phyloP scores from a whole-genome alignment of 2,888 invertebrate species.

The Strigamia transsilvanica region DNA sequence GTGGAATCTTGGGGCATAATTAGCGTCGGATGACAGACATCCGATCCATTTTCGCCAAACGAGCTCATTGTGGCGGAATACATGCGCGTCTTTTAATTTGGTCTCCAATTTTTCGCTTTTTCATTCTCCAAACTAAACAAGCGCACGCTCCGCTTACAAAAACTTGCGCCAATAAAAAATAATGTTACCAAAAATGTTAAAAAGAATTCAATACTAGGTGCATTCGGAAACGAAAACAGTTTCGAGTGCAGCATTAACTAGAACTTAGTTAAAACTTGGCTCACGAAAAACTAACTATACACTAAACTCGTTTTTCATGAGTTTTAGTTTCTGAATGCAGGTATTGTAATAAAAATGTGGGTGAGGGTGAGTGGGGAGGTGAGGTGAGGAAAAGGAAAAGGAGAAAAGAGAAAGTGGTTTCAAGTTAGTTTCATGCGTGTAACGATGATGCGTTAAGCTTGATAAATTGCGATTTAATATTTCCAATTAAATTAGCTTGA shows the following conservation, averaged over 20 bases:
- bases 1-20: constrained; percentile 11
- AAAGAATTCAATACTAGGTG: no score
- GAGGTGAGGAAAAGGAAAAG: no score
- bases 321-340: no score
- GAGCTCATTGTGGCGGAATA: constrained; percentile 5
- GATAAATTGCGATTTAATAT: constrained; percentile 53
- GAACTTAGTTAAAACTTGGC: no score
- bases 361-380: no score
- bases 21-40: constrained; percentile 7
- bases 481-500: constrained; percentile 53
- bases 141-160: background rate
- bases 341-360: no score
- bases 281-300: no score
- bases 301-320: no score
- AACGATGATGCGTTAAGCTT: constrained; percentile 52
- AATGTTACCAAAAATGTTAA: no score
- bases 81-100: background rate
- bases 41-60: constrained; percentile 7
- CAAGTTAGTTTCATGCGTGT: constrained; percentile 2
- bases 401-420: background rate
- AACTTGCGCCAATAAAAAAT: no score
- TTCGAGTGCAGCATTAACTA: no score
- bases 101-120: background rate
- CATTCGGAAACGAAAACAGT: no score
- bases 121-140: background rate